Evolutionary conservation across 2,113 vertebrate species (phyloP).

Genomic region (Zosterops japonicus): DNA sequence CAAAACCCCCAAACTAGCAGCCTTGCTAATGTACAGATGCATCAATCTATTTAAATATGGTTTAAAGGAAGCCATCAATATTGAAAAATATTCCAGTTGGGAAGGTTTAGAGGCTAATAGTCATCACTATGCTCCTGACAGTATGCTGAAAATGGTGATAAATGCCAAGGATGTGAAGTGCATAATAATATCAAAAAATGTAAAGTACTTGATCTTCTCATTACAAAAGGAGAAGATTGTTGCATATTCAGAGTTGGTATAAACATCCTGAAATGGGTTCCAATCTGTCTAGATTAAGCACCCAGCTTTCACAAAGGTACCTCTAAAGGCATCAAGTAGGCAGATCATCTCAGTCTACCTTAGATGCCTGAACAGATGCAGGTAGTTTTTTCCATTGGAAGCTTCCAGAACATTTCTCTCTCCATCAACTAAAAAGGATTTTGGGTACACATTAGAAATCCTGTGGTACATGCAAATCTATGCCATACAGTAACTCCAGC

Average conservation of each 20-base stretch:
- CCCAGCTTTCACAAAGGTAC: background rate
- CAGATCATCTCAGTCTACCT: background rate
- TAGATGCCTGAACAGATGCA: background rate
- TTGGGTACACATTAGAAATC: background rate
- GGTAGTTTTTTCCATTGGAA: background rate
- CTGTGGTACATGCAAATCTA: background rate
- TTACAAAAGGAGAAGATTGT: background rate
- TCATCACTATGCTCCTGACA: background rate
- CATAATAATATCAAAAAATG: background rate
- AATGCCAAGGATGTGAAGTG: background rate
- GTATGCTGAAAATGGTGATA: background rate
- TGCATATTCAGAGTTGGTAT: background rate
- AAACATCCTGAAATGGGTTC: background rate
- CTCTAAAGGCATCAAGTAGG: background rate
- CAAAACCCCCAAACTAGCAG: fast-evolving
- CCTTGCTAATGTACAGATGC: background rate
- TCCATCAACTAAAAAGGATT: background rate
- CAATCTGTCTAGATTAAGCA: background rate
- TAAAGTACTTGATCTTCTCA: background rate
- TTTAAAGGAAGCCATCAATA: background rate
- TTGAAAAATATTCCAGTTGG: background rate
- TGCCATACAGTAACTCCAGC: background rate
- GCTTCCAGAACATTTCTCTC: background rate
- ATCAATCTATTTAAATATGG: background rate
- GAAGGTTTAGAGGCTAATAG: background rate